Conservation (phyloP, 2,113 vertebrate species). For the Rana temporaria region DNA sequence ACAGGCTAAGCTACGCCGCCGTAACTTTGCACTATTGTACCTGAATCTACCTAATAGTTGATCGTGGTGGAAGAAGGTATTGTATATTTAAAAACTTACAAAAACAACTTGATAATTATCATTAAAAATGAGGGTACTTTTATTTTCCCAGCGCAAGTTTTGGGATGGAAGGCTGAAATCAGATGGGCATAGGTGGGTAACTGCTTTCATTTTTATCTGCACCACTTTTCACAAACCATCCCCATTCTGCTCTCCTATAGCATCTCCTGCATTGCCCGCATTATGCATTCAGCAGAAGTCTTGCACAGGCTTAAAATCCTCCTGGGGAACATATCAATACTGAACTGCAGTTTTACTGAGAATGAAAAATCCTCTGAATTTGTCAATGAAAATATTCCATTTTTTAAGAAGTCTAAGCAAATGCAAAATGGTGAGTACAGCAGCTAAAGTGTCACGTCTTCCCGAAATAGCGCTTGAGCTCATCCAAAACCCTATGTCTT, state of each 20-base stretch:
- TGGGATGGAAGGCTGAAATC: too few relatives aligned
- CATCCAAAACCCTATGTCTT: conserved; percentile 4
- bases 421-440: background rate
- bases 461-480: conserved; percentile 8
- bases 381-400: conserved; percentile 36
- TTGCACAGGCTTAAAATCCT: conserved; percentile 14
- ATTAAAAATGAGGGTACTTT: too few relatives aligned
- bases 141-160: too few relatives aligned
- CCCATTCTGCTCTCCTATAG: background rate
- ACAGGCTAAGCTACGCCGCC: too few relatives aligned
- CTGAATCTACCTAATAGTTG: too few relatives aligned
- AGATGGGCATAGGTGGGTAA: too few relatives aligned
- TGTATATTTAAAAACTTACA: too few relatives aligned
- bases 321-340: conserved; percentile 20
- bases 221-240: too few relatives aligned
- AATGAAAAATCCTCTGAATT: conserved; percentile 27
- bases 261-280: background rate
- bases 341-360: background rate
- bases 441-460: background rate
- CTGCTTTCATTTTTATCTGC: too few relatives aligned
- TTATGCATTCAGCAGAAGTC: conserved; percentile 12
- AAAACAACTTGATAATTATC: too few relatives aligned
- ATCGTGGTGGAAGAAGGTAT: too few relatives aligned
- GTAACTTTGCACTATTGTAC: too few relatives aligned
- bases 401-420: conserved; percentile 17